Conservation (phyloP, 2,797 vertebrate genomes). For the Balearica regulorum region DNA sequence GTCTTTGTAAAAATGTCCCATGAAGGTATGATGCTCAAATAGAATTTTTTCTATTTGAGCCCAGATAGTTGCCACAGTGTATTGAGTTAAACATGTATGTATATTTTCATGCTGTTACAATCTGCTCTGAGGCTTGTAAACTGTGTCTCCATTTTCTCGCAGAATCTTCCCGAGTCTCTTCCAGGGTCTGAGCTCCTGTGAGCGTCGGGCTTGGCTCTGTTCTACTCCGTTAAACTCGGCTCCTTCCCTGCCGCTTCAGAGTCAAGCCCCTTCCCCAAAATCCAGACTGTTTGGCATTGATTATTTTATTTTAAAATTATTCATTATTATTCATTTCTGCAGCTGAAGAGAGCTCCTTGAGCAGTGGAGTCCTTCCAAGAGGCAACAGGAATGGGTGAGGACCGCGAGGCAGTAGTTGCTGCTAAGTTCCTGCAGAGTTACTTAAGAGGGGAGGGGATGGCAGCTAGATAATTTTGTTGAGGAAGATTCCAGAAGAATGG, state of each 20-base stretch:
- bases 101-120: neutral
- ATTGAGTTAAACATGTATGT: neutral
- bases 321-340: neutral
- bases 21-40: neutral
- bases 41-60: neutral
- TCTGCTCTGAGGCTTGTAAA: neutral
- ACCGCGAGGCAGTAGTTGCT: neutral
- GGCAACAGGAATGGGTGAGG: neutral
- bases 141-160: neutral
- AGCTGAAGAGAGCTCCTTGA: neutral
- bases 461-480: neutral
- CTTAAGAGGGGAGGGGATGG: neutral
- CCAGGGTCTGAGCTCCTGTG: neutral
- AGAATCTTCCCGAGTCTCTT: neutral
- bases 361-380: neutral
- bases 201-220: neutral
- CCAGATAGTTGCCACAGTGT: neutral
- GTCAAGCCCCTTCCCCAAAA: neutral
- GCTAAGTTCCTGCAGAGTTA: neutral
- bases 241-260: neutral
- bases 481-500: neutral
- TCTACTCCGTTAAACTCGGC: neutral
- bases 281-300: neutral
- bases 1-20: neutral
- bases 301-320: no score